Percentiles rank a stretch among this genome's conserved stretches.
These are phyloP conservation scores for Dinocampus coccinellae DNA, from an alignment of 2,888 invertebrate species.

Conservation along the genomic window DNA sequence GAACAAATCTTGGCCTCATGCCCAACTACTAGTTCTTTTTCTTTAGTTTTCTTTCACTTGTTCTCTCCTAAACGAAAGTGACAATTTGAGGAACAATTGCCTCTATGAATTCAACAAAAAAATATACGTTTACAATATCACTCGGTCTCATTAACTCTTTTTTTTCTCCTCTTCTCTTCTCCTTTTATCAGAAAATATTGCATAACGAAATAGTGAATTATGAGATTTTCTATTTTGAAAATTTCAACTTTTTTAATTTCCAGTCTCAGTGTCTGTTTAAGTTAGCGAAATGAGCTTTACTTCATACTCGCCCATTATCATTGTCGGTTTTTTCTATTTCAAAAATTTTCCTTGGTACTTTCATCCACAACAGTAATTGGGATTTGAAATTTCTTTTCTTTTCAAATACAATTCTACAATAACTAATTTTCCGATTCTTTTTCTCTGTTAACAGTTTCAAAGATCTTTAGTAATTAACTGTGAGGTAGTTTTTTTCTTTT, in stretches of 20 bases:
- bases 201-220: background rate
- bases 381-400: slow-evolving; percentile 47
- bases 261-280: background rate
- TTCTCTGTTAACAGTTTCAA: background rate
- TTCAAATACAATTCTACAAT: slow-evolving; percentile 57
- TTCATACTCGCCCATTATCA: background rate
- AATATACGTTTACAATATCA: too few species aligned
- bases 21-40: background rate
- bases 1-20: slow-evolving; percentile 3
- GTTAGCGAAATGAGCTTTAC: background rate
- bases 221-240: background rate
- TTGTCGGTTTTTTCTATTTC: slow-evolving; percentile 17
- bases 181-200: background rate
- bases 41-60: background rate
- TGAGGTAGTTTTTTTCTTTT: background rate
- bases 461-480: background rate
- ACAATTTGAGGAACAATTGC: background rate
- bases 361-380: slow-evolving; percentile 51
- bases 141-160: too few species aligned
- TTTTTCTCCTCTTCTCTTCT: background rate
- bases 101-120: background rate
- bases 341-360: slow-evolving; percentile 40
- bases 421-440: slow-evolving; percentile 45
- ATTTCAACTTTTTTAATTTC: slow-evolving; percentile 4
- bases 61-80: background rate